Percentiles rank a stretch among this genome's conserved stretches.
These are phyloP conservation scores for Xerus inauris DNA, from an alignment of 2,113 vertebrate species.

Conservation along the genomic window DNA sequence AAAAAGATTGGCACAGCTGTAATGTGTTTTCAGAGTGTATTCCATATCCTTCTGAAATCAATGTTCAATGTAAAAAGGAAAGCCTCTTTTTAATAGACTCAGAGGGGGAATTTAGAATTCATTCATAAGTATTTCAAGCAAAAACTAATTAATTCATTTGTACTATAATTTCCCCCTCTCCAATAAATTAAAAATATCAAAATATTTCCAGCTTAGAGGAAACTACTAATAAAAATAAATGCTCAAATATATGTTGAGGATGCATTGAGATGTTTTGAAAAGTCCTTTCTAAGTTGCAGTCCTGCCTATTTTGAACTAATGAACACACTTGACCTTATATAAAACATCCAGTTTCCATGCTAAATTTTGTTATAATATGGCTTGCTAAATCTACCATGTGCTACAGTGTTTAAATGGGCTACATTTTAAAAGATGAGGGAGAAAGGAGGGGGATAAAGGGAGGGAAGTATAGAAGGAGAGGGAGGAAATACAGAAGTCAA, in stretches of 20 bases:
- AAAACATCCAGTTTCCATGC: not conserved
- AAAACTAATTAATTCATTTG: conserved; percentile 57
- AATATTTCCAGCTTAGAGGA: conserved; percentile 64
- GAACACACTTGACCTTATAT: not conserved
- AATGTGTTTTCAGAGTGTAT: conserved; percentile 81
- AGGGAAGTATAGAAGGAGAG: not conserved
- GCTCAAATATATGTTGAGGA: not conserved
- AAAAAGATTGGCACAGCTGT: conserved; percentile 83
- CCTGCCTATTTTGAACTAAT: not conserved
- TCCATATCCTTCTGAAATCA: conserved; percentile 74
- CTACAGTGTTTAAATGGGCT: not conserved
- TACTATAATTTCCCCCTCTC: conserved; percentile 67
- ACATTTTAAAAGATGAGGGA: not conserved
- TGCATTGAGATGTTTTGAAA: not conserved
- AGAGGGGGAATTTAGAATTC: conserved; percentile 68
- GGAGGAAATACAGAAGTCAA: not conserved
- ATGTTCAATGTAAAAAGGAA: conserved; percentile 58
- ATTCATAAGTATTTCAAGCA: conserved; percentile 55
- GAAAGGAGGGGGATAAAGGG: accelerated
- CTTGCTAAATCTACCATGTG: not conserved
- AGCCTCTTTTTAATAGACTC: conserved; percentile 71
- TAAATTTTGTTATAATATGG: conserved; percentile 2
- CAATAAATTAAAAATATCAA: conserved; percentile 58
- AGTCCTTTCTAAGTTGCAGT: conserved; percentile 5
- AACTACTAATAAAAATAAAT: conserved; percentile 36